Evolutionary conservation across 2,888 invertebrate genomes (phyloP), one percentile per base, ranked within the genome.

Genomic region (Lissonota sp.): DNA sequence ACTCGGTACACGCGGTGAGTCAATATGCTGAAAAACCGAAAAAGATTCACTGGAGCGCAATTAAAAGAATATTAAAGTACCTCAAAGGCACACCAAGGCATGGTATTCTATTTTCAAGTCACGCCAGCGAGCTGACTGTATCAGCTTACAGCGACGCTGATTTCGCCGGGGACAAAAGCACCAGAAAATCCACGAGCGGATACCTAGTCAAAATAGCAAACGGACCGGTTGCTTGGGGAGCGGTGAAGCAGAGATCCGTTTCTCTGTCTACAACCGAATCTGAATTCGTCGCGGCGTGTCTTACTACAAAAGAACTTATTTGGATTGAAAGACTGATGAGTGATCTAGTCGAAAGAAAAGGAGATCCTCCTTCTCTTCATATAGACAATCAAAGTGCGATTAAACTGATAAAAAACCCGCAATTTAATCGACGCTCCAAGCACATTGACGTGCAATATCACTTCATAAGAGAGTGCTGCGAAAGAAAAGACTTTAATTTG

Each of bases 181-280:
- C 73, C 3, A 64, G 84, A 49, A 85, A 79, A 66, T 86, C 85
- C 3, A 85, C 86, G 1, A 82, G 71, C 1, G 84, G 85, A 6
- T 79, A 53, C 10, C 37, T 84, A 0, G 62, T 84, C 4, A 73
- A 82, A 40, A 12, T 83, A 2, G 81, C 62, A 12, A 60, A 79
- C 10, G 60, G 57, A 5, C 79, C 81, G 0, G 66, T 86, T n/a
- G 12, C 64, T 1, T 86, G 86, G 84, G 77, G 75, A 0, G 77
- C 83, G 1, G 53, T 63, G 40, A 83, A 80, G 46, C 82, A 82
- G 72, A 75, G 40, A 62, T 71, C 81, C 0, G 77, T 81, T 4
- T 39, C 82, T 5, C 12, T 84, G n/a, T 85, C 84, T 5, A 79
- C 83, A 5, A 81, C 76, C n/a, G 81, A 84, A 58, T 77, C 83